Percentiles rank a stretch among this genome's conserved stretches.
Conservation (phyloP, 2,797 vertebrate species). For the Rhincodon typus region DNA sequence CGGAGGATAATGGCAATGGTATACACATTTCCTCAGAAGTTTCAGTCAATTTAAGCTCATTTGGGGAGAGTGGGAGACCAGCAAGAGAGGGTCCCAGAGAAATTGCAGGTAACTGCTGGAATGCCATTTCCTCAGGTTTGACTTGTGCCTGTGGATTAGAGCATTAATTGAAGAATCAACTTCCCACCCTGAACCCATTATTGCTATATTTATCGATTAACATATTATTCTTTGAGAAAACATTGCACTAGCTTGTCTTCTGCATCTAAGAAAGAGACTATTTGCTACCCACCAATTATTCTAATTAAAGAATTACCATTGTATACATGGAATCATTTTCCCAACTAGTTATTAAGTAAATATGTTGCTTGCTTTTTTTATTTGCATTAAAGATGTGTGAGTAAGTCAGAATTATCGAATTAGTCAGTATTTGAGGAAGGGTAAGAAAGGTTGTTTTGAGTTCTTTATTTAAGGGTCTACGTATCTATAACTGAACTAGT, state of each 20-base stretch:
- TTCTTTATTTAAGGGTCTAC: not conserved
- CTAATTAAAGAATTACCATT: slow-evolving; percentile 22
- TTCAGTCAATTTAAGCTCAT: not conserved
- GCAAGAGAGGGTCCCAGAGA: not conserved
- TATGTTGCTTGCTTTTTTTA: not conserved
- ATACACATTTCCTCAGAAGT: not conserved
- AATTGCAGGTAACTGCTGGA: not conserved
- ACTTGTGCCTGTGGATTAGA: not conserved
- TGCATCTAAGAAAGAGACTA: no score
- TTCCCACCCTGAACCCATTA: not conserved
- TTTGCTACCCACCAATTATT: slow-evolving; percentile 24
- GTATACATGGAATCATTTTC: not conserved
- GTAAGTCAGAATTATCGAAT: not conserved
- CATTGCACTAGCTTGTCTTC: not conserved
- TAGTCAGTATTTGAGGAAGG: not conserved
- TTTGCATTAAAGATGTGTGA: not conserved
- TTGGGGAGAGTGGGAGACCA: not conserved
- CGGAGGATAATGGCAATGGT: not conserved
- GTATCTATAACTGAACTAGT: not conserved
- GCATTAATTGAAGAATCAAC: not conserved
- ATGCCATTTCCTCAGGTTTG: not conserved
- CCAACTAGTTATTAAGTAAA: slow-evolving; percentile 24
- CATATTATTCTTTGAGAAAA: not conserved
- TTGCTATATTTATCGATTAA: not conserved
- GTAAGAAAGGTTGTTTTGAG: not conserved